Evolutionary conservation across 2,113 vertebrate species (phyloP).

Genomic region (Eonycteris spelaea): DNA sequence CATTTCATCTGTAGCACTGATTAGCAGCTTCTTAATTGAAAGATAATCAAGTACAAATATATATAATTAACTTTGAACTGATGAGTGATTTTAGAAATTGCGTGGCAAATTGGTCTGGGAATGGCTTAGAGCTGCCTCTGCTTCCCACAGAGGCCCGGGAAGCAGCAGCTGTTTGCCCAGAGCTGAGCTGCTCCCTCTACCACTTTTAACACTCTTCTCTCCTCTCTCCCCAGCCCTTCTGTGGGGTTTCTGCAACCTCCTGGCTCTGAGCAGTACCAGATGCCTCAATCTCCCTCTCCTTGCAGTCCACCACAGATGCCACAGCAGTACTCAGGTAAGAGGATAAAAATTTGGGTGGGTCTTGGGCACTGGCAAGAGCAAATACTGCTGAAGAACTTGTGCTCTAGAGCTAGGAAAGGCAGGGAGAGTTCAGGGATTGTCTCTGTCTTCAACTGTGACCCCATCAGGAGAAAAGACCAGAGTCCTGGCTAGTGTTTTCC

Average conservation of each 20-base stretch:
- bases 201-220: slow-evolving; percentile 48
- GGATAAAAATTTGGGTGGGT: background rate
- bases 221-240: slow-evolving; percentile 85
- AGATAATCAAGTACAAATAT: slow-evolving; percentile 78
- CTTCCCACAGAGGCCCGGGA: slow-evolving; percentile 36
- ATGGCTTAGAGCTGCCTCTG: slow-evolving; percentile 54
- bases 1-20: slow-evolving; percentile 65
- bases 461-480: background rate
- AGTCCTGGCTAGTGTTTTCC: background rate
- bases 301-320: slow-evolving; percentile 97
- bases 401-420: background rate
- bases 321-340: slow-evolving; percentile 98
- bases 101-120: slow-evolving; percentile 73
- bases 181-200: background rate
- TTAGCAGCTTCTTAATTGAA: slow-evolving; percentile 76
- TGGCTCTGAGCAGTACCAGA: slow-evolving; percentile 96
- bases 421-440: background rate
- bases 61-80: slow-evolving; percentile 77
- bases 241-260: slow-evolving; percentile 96
- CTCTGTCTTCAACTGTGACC: background rate
- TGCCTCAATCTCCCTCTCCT: slow-evolving; percentile 94
- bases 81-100: slow-evolving; percentile 77
- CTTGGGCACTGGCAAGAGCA: background rate
- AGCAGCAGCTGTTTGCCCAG: slow-evolving; percentile 67
- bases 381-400: background rate